Evolutionary conservation across 1,140 invertebrate genomes (phyloP).

Genomic region (Drosophila fuyamai): DNA sequence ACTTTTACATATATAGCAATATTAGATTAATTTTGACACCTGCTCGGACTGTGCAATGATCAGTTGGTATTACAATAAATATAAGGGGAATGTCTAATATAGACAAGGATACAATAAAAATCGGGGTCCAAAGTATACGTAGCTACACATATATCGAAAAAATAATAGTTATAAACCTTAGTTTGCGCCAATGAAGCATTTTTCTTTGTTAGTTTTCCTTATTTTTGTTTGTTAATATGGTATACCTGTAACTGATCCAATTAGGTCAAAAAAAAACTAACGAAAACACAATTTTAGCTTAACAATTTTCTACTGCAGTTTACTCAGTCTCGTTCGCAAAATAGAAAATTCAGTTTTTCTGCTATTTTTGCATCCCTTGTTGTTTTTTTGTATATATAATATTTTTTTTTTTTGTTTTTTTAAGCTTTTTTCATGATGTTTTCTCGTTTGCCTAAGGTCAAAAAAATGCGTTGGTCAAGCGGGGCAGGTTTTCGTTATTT

Average conservation of each 20-base stretch:
- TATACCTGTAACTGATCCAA: constrained; percentile 75
- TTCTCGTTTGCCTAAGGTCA: constrained; percentile 38
- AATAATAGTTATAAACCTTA: constrained; percentile 42
- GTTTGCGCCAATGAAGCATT: constrained; percentile 60
- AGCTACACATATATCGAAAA: constrained; percentile 49
- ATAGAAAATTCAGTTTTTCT: constrained; percentile 69
- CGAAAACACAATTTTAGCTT: constrained; percentile 24
- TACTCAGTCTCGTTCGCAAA: constrained; percentile 72
- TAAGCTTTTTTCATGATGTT: constrained; percentile 6
- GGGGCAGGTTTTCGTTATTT: constrained; percentile 42
- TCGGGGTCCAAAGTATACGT: constrained; percentile 69
- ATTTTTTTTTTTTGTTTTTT: constrained; percentile 13
- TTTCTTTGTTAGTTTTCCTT: constrained; percentile 29
- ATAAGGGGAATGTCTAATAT: constrained; percentile 71
- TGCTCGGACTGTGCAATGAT: constrained; percentile 46
- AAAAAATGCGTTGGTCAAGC: constrained; percentile 48
- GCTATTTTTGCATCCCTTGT: constrained; percentile 63
- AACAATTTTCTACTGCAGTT: constrained; percentile 59
- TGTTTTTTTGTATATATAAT: constrained; percentile 31
- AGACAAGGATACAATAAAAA: constrained; percentile 77
- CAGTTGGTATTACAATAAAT: constrained; percentile 52
- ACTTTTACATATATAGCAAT: constrained; percentile 33
- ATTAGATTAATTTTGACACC: constrained; percentile 31
- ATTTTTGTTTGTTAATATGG: constrained; percentile 42
- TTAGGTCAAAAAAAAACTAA: constrained; percentile 29